Base-by-base conservation (phyloP, 2,888 invertebrate genomes). In the Apodemia duryi region DNA sequence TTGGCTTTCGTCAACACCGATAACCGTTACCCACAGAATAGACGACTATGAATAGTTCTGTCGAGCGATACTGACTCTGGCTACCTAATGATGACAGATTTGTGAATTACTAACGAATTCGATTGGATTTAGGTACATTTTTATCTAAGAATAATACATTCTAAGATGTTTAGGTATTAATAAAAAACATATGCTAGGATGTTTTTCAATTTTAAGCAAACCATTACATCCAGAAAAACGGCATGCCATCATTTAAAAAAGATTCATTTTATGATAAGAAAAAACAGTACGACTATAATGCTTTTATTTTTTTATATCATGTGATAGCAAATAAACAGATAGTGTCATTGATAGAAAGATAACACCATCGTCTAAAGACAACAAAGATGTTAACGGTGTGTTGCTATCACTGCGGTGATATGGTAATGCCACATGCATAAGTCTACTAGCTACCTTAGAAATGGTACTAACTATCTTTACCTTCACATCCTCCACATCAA, bases 91-190 rank as follows among this genome's bases (percentile, higher is more conserved):
- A 72, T 86, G 91, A 91, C 86, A 89, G 89, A 89, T 89, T 90
- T 90, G 90, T 89, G 87, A 82, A 80, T 82, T 81, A 83, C 84
- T 84, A 79, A 81, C 82, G 80, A 81, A 82, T 83, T 77, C 75
- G 66, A 75, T 72, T 70, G 66, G 65, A 67, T 67, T 78, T 77
- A 80, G 79, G 76, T 75, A 74, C 70, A 71, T 76, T 71, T 71
- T 71, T 71, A n/a, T 28, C 11, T 11, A 2, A 2, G 32, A 9
- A 29, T 11, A 52, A 28, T 28, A 11, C 13, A 6, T 46, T 46
- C 13, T 5, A 54, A 54, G 29, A 57, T 46, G 13, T 3, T 46
- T n/a, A 21, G 21, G 21, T 21, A 46, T 46, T 46, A 46, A 46
- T 46, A 46, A 46, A 13, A 46, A 46, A 11, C 46, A 46, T 13